phyloP scores from a whole-genome alignment of 1,140 invertebrate species.

The Cydia amplana region DNA sequence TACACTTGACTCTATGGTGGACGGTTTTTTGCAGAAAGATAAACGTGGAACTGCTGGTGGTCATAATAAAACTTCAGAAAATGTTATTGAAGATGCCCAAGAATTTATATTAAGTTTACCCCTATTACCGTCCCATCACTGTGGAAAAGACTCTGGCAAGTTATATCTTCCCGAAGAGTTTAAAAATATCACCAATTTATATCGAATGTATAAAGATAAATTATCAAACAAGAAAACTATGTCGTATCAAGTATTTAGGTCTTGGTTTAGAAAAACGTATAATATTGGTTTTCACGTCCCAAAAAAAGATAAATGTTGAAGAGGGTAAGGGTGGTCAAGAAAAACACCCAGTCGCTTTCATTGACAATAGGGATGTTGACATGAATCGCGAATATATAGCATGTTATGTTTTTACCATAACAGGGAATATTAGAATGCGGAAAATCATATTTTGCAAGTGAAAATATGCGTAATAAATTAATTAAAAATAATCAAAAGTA shows the following conservation, averaged over 20 bases:
- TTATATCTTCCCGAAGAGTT: background rate
- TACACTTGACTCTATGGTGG: background rate
- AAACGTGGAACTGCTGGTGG: background rate
- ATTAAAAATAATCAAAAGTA: too few relatives aligned
- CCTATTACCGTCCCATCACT: background rate
- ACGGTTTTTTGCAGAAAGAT: background rate
- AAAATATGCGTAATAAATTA: too few relatives aligned
- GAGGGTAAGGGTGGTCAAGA: too few relatives aligned
- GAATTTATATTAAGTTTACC: background rate
- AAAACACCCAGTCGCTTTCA: too few relatives aligned
- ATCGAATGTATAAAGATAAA: background rate
- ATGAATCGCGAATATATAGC: too few relatives aligned
- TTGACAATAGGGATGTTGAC: too few relatives aligned
- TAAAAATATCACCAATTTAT: background rate
- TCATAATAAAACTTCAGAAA: background rate
- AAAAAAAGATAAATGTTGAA: too few relatives aligned
- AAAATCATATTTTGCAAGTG: too few relatives aligned
- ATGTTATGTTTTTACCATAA: too few relatives aligned
- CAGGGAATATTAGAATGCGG: too few relatives aligned
- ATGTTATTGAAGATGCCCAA: background rate
- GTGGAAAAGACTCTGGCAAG: background rate
- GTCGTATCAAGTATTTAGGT: background rate
- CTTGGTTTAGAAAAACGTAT: background rate
- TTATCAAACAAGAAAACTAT: background rate
- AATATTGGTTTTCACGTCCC: too few relatives aligned